Evolutionary conservation across 2,888 invertebrate species (phyloP).

Genomic region (Protonemura montana): DNA sequence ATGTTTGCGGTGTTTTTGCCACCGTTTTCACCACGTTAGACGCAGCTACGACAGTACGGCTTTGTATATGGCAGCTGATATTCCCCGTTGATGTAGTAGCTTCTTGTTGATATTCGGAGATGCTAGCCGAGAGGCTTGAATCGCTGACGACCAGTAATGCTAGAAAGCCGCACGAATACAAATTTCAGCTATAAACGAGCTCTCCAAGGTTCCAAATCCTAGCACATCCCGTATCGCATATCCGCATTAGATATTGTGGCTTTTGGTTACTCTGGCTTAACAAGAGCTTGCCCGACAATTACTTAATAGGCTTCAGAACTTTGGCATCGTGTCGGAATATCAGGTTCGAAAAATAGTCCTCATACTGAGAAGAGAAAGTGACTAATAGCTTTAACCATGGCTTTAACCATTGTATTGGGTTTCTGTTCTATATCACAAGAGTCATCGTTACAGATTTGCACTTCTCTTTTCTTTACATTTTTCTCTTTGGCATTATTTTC

Average conservation of each 20-base stretch:
- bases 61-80: background rate
- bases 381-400: background rate
- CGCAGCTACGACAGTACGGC: background rate
- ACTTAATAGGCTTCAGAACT: background rate
- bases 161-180: background rate
- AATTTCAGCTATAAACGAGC: background rate
- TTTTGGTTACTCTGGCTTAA: background rate
- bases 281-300: background rate
- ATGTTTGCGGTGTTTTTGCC: background rate
- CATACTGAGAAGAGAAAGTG: too few species aligned
- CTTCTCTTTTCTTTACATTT: background rate
- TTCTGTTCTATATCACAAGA: background rate
- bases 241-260: background rate
- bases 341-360: background rate
- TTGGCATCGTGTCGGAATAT: background rate
- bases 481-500: background rate
- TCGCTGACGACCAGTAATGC: background rate
- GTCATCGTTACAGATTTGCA: background rate
- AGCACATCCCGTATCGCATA: background rate
- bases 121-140: background rate
- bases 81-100: background rate
- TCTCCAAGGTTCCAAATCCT: background rate
- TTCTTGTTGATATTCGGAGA: slow-evolving; percentile 1
- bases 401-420: background rate
- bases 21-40: background rate